Evolutionary conservation across 2,888 invertebrate genomes (phyloP), one percentile per base, ranked within the genome.

Genomic region (Fragum sueziense): DNA sequence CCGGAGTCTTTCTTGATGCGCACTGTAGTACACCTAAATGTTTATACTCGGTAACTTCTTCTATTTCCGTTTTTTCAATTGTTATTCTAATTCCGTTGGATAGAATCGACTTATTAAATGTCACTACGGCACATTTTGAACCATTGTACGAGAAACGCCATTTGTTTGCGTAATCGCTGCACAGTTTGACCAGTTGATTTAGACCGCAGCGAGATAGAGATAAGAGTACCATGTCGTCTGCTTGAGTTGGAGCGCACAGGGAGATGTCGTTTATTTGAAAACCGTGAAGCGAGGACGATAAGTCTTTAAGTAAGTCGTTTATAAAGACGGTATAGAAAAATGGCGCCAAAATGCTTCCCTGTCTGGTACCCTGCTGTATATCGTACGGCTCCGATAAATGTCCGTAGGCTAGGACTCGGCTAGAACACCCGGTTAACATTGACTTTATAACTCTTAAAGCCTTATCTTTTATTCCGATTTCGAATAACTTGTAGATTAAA

Each of bases 201-300:
- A 74, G 17, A 27, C 75, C 70, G 20, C n/a, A 14, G 17, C 47
- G 27, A 1, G 69, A 69, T 22, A 61, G 25, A 9, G 69, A 62
- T 17, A 70, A 25, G 7, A 76, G 27, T 1, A 76, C 51, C 34
- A 70, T 52, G n/a, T 76, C 75, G 33, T 76, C 75, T 17, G 75
- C 70, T 34, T 61, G 41, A 17, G 75, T 75, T 34, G 75, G 70
- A 33, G 70, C 52, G 22, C 61, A 61, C 25, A 69, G 3, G 11
- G 25, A 27, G 17, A 61, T 22, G n/a, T 69, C 22, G 31, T 27
- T 31, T 9, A 75, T 61, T 29, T 27, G 9, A 25, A 75, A 29
- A 2, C 75, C 70, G 34, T 61, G 51, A 29, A 22, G 22, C 3
- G 68, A 69, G 29, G 29, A 37, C 34, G 31, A 29, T 4, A 71